phyloP scores from a whole-genome alignment of 2,113 vertebrate species.

The Macroglossus sobrinus region DNA sequence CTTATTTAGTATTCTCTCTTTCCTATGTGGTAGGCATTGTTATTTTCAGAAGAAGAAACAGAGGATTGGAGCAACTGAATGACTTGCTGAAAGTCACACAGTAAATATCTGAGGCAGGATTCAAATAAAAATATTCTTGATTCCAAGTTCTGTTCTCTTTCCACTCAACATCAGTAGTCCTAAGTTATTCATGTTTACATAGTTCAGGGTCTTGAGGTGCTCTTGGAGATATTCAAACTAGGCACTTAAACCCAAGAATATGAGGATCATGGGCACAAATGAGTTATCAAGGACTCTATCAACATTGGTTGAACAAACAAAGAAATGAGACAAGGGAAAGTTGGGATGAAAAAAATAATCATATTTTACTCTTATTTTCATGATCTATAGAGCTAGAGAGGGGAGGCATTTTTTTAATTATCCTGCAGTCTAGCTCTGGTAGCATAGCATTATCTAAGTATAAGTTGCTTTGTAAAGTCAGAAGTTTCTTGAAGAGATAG shows the following conservation, averaged over 20 bases:
- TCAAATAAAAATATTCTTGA: not conserved
- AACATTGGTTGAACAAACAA: not conserved
- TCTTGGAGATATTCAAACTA: not conserved
- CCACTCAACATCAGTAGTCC: not conserved
- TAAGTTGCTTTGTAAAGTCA: not conserved
- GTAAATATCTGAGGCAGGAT: not conserved
- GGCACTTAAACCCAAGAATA: not conserved
- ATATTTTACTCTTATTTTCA: not conserved
- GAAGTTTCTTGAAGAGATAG: not conserved
- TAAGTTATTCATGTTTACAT: not conserved
- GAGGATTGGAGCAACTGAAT: not conserved
- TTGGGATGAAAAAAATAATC: not conserved
- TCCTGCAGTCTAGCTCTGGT: not conserved
- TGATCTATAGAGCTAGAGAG: not conserved
- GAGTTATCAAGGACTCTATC: not conserved
- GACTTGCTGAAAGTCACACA: not conserved
- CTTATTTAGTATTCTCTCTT: not conserved
- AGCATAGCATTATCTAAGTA: not conserved
- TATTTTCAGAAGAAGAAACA: not conserved
- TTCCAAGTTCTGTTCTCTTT: not conserved
- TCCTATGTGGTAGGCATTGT: not conserved
- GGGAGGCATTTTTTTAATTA: not conserved
- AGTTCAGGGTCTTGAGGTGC: not conserved
- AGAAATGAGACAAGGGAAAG: conserved; percentile 7
- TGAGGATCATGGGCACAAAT: not conserved